A percentile compares a stretch with the other conserved stretches of the same genome.
Conservation (phyloP, 2,888 invertebrate species). For the Abrostola tripartita region DNA sequence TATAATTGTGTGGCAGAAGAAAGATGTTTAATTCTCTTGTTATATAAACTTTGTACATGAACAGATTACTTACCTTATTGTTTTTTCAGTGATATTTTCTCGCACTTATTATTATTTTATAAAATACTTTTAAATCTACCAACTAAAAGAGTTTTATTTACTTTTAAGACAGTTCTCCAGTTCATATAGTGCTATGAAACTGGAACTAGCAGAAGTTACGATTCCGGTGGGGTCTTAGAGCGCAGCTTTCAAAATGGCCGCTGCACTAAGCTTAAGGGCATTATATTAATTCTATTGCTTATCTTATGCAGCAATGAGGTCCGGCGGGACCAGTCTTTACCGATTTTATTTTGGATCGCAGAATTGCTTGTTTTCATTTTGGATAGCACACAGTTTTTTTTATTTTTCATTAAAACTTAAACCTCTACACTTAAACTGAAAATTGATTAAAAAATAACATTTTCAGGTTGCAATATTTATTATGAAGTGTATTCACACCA, state of each 20-base stretch:
- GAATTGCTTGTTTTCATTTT: not conserved
- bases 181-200: constrained; percentile 5
- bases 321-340: constrained; percentile 4
- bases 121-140: not conserved
- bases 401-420: not conserved
- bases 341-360: not conserved
- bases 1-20: too few relatives aligned
- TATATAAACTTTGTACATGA: too few relatives aligned
- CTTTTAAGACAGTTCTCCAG: not conserved
- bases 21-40: too few relatives aligned
- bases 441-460: too few relatives aligned
- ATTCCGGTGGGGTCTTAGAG: constrained; percentile 16
- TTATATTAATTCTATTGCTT: constrained; percentile 6
- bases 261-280: not conserved
- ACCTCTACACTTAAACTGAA: not conserved
- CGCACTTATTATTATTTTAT: too few relatives aligned
- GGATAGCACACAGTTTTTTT: not conserved
- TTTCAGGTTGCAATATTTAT: too few relatives aligned
- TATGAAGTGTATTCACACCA: too few relatives aligned
- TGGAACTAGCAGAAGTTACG: constrained; percentile 22
- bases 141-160: not conserved
- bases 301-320: constrained; percentile 16
- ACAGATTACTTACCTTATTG: too few relatives aligned
- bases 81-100: too few relatives aligned
- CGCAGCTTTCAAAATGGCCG: constrained; percentile 22